phyloP scores from a whole-genome alignment of 2,113 vertebrate genomes.

The rabbit (Oryctolagus cuniculus) region mOryCun1.1 NC_091436.1:40984001-40984500 shows the following conservation, averaged over 20 bases:
- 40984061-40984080: not conserved
- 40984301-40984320: constrained; percentile 51
- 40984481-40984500: not conserved
- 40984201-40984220: constrained; percentile 79
- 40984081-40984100: constrained; percentile 13
- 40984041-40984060: constrained; percentile 55
- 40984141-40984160: constrained; percentile 71
- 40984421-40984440: constrained; percentile 28
- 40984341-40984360: not conserved
- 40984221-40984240: constrained; percentile 79
- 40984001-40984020: constrained; percentile 19
- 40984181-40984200: constrained; percentile 72
- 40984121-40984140: constrained; percentile 57
- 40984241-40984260: constrained; percentile 65
- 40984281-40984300: constrained; percentile 55
- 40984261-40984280: constrained; percentile 38
- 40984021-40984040: not conserved
- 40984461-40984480: not conserved
- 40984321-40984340: not conserved
- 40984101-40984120: constrained; percentile 56
- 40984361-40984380: constrained; percentile 8
- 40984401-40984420: not conserved
- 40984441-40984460: not conserved
- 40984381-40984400: not conserved
- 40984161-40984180: constrained; percentile 76